Percentiles rank a stretch among this genome's conserved stretches.
These are phyloP conservation scores for Drosophila yooni DNA, from an alignment of 2,888 invertebrate genomes.

Conservation along the genomic window DNA sequence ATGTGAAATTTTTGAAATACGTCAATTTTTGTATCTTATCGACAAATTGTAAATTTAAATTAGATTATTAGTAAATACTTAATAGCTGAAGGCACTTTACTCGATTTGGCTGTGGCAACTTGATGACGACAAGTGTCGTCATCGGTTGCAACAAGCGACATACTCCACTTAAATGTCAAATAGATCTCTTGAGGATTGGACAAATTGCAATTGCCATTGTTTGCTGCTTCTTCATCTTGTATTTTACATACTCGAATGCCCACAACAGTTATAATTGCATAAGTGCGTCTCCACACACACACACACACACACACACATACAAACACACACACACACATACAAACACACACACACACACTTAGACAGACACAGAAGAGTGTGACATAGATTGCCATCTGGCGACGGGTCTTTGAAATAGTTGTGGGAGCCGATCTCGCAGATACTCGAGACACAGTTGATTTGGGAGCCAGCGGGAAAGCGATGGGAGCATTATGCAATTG, in stretches of 20 bases:
- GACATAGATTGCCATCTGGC: conserved; percentile 54
- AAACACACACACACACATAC: background rate
- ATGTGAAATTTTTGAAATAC: background rate
- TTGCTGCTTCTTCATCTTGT: conserved; percentile 33
- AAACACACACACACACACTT: background rate
- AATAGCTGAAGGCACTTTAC: conserved; percentile 6
- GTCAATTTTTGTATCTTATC: conserved; percentile 4
- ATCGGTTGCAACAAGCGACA: conserved; percentile 22
- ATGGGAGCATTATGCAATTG: conserved; percentile 42
- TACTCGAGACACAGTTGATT: conserved; percentile 39
- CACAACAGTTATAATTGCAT: conserved; percentile 76
- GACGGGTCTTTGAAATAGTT: conserved; percentile 42
- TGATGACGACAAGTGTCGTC: conserved; percentile 27
- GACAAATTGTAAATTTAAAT: background rate
- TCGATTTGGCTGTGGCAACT: conserved; percentile 35
- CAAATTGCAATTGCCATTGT: conserved; percentile 67
- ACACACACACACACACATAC: background rate
- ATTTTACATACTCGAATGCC: conserved; percentile 63
- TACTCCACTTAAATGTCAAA: conserved; percentile 54
- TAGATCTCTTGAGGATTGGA: conserved; percentile 62
- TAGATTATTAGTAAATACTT: conserved; percentile 23
- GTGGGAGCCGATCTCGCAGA: conserved; percentile 50
- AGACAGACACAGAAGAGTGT: conserved; percentile 23
- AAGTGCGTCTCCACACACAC: conserved; percentile 59
- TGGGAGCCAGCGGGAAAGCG: background rate